These are phyloP conservation scores for Diogma glabrata DNA, from an alignment of 2,888 invertebrate genomes.

Conservation along the genomic window DNA sequence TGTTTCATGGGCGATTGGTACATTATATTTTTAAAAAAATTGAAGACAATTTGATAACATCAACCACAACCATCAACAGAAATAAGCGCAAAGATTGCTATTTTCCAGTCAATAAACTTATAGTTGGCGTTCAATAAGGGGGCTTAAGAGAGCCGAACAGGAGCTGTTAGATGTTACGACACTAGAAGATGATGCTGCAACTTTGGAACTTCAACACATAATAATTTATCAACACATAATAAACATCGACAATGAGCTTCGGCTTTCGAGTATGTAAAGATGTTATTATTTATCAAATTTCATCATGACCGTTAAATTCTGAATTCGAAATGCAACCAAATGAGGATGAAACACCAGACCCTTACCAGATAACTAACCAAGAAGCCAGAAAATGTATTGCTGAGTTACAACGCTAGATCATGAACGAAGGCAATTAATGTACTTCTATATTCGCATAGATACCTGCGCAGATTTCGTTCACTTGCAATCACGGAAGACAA, in stretches of 20 bases:
- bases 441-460: too few relatives aligned
- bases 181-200: not conserved
- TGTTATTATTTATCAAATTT: too few relatives aligned
- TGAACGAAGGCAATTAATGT: not conserved
- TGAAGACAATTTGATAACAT: not conserved
- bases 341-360: not conserved
- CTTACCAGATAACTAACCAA: not conserved
- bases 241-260: too few relatives aligned
- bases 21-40: not conserved
- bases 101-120: not conserved
- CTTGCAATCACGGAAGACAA: too few relatives aligned
- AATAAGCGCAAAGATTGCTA: not conserved
- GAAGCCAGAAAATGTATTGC: slow-evolving; percentile 1
- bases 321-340: not conserved
- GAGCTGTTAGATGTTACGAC: not conserved
- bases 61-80: too few relatives aligned
- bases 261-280: too few relatives aligned
- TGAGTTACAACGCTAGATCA: not conserved
- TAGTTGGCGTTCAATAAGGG: not conserved
- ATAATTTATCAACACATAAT: too few relatives aligned
- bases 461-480: not conserved
- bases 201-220: slow-evolving; percentile 1
- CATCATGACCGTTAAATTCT: not conserved
- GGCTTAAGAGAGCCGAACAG: not conserved
- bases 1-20: too few relatives aligned